Evolutionary conservation across 1,140 invertebrate species (phyloP), one percentile per base, ranked within the genome.

Genomic region (Bradynema listronoti): DNA sequence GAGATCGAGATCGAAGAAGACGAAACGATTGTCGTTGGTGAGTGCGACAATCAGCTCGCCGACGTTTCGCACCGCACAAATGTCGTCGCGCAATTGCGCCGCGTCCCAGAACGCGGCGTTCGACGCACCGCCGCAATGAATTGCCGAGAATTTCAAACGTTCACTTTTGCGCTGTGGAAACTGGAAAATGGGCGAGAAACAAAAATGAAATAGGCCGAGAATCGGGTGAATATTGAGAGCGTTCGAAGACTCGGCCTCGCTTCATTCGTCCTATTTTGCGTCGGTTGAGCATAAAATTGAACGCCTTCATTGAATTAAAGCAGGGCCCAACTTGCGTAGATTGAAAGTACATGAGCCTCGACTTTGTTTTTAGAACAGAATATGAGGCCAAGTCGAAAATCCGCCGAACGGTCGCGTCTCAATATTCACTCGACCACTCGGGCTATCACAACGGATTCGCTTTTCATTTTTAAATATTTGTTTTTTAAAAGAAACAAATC

Each of bases 11-110:
- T 61, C 39, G 30, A 41, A 61, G 19, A 61, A 22, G 6, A 25
- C 34, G 16, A 61, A 46, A 3, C 41, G 39, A 1, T 27, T 36
- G 30, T 39, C 49, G 27, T 19, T 29, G 24, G 34, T 30, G 24
- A 61, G 49, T 6, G 47, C 59, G 16, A 54, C 50, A 5, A 61
- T 7, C 34, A 43, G 50, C 34, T 30, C 45, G 3, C 59, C 59
- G 11, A 61, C 30, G 22, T 33, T 62, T 29, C 41, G 30, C 1
- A 61, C 59, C 27, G 49, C 39, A 36, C 36, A 22, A 25, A 61
- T 32, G 29, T 61, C 57, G 14, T 56, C 7, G 6, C 29, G 19
- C 11, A 61, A 16, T 6, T 22, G 32, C 32, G 59, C 56, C n/a
- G 59, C 41, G 6, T 43, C 3, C 11, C 39, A 62, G 3, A 61